Evolutionary conservation across 2,113 vertebrate genomes (phyloP).

Genomic region (Rhinolophus sinicus): DNA sequence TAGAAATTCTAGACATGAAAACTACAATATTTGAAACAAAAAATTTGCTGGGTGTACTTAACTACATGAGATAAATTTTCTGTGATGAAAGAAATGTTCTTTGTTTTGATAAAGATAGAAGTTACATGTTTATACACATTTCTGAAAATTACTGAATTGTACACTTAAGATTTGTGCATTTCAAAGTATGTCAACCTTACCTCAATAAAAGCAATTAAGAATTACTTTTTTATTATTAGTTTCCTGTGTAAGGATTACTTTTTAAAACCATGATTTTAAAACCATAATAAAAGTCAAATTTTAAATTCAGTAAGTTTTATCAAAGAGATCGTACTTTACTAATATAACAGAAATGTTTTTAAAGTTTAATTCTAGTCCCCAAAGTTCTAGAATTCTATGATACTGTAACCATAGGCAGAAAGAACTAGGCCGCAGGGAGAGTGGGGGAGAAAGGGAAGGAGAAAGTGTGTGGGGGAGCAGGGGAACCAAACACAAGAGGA

Average conservation of each 20-base stretch:
- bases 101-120: background rate
- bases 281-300: slow-evolving; percentile 32
- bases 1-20: background rate
- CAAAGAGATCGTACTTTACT: background rate
- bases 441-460: too few relatives aligned
- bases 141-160: slow-evolving; percentile 8
- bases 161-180: background rate
- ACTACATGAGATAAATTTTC: background rate
- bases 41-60: background rate
- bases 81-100: background rate
- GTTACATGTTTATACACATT: background rate
- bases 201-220: slow-evolving; percentile 4
- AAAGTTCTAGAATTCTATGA: background rate
- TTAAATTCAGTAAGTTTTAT: slow-evolving; percentile 19
- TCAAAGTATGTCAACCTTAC: background rate
- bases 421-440: too few relatives aligned
- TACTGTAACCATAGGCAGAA: too few relatives aligned
- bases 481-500: too few relatives aligned
- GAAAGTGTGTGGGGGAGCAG: too few relatives aligned
- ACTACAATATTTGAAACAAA: background rate
- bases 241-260: background rate
- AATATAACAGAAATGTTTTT: background rate
- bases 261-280: background rate
- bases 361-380: background rate
- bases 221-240: background rate